These are phyloP conservation scores for Platysteira castanea DNA, from an alignment of 2,113 vertebrate species.

Conservation along the genomic window DNA sequence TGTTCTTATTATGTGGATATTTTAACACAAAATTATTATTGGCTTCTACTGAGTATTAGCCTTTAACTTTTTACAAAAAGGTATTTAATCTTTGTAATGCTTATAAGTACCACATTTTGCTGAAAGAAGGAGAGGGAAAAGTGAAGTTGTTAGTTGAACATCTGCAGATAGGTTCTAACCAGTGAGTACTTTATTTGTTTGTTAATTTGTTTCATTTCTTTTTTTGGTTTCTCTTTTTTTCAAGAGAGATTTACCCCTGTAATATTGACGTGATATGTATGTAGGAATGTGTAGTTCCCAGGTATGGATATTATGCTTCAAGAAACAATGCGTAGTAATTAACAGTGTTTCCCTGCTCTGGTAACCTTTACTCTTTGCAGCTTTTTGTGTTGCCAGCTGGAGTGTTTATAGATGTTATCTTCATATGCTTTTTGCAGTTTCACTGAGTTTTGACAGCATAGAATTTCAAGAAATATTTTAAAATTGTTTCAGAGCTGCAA, in stretches of 20 bases:
- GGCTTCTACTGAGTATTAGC: constrained; percentile 49
- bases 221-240: background rate
- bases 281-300: background rate
- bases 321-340: background rate
- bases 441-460: background rate
- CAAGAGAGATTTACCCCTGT: background rate
- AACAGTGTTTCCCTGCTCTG: background rate
- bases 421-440: background rate
- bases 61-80: constrained; percentile 56
- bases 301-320: background rate
- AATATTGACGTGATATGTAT: background rate
- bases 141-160: constrained; percentile 44
- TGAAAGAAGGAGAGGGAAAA: constrained; percentile 16
- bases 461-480: background rate
- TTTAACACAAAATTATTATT: constrained; percentile 67
- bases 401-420: background rate
- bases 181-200: background rate
- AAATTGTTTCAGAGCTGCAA: background rate
- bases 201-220: constrained; percentile 39
- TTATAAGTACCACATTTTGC: constrained; percentile 47
- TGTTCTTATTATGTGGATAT: constrained; percentile 40
- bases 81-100: constrained; percentile 39
- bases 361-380: background rate
- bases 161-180: constrained; percentile 1
- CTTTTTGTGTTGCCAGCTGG: background rate